Base-by-base conservation (phyloP, 2,888 invertebrate species). In the Cabera pusaria region DNA sequence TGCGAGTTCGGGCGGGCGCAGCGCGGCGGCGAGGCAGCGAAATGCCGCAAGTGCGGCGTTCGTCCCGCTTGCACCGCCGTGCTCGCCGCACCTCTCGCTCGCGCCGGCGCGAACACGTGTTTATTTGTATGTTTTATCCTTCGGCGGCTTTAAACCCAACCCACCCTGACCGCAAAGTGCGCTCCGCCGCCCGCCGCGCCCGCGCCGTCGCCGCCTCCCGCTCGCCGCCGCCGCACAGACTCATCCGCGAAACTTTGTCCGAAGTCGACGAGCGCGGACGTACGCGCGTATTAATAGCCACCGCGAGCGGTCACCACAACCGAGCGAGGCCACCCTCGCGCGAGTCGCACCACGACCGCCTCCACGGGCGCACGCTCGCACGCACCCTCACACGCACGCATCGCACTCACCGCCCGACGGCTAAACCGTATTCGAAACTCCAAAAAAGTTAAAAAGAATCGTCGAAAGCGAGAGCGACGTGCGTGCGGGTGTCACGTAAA, bases 121-220 rank as follows among this genome's bases (percentile, higher is more conserved):
- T 90, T 90, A 88, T 87, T 87, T 88, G 89, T 87, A 88, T 89
- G 86, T 90, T 91, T 86, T 89, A 83, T 92, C 91, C 91, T 91
- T 91, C 90, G 90, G 90, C 90, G 90, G 90, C 90, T 90, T 90
- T 89, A 91, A 88, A 91, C 92, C 92, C 92, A 87, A 90, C 92
- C 92, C 91, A 90, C 90, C 85, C 82, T 84, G 90, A 92, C 92
- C 92, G 90, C 92, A 92, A 91, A 91, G 90, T 87, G 83, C 90
- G 86, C 86, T 82, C 84, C 80, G 76, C 83, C 84, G 76, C 87
- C 88, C 86, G 80, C 90, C 90, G 90, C 90, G 84, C 89, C 90
- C 84, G 78, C 80, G 75, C 79, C 76, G 78, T 74, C 80, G 78
- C 75, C 79, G 80, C 82, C 80, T 81, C 84, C 75, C 81, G 72